phyloP scores from a whole-genome alignment of 2,113 vertebrate species.

The Istiophorus platypterus region DNA sequence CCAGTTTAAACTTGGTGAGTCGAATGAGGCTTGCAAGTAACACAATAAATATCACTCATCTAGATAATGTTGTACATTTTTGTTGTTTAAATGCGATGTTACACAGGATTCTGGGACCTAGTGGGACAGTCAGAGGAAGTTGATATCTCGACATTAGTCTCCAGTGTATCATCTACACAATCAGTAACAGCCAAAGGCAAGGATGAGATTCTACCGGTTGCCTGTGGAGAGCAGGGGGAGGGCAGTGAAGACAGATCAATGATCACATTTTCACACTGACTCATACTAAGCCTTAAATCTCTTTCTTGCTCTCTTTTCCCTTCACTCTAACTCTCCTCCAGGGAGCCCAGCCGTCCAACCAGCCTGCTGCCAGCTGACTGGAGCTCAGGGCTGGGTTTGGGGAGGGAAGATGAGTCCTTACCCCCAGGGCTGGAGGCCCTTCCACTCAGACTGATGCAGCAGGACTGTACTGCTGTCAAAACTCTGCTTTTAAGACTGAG shows the following conservation, averaged over 20 bases:
- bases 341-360: constrained; percentile 77
- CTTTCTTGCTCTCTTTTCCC: constrained; percentile 29
- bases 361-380: constrained; percentile 85
- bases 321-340: constrained; percentile 39
- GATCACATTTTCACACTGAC: constrained; percentile 38
- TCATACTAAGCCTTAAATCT: constrained; percentile 38
- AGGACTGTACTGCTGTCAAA: constrained; percentile 97
- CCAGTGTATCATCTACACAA: constrained; percentile 31
- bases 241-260: constrained; percentile 21
- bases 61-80: not conserved
- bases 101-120: not conserved
- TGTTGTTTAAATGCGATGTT: not conserved
- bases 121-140: constrained; percentile 25
- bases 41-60: not conserved
- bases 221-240: constrained; percentile 22
- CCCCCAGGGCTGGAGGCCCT: constrained; percentile 89
- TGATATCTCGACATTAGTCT: constrained; percentile 31
- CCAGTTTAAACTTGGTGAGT: constrained; percentile 37
- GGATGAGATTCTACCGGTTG: constrained; percentile 16
- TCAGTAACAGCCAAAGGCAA: constrained; percentile 21
- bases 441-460: constrained; percentile 94
- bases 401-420: constrained; percentile 87
- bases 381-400: constrained; percentile 75
- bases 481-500: constrained; percentile 94
- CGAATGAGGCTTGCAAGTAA: not conserved